These are phyloP conservation scores for Tachyglossus aculeatus DNA, from an alignment of 2,797 vertebrate genomes.

Conservation along the genomic window DNA sequence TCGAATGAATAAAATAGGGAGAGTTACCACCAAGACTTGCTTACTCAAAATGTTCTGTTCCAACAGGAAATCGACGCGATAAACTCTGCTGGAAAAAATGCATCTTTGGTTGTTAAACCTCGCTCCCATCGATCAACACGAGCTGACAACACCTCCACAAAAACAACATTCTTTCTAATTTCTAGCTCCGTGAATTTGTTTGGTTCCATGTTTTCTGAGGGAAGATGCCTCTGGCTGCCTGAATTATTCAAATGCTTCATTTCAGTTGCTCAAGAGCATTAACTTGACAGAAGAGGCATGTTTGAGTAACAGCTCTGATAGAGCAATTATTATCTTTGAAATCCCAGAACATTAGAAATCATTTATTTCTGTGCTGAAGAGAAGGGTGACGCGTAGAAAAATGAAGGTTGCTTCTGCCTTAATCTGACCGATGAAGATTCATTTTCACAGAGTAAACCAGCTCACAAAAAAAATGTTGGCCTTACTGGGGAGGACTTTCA, in stretches of 20 bases:
- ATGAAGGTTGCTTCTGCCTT: not conserved
- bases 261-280: conserved; percentile 6
- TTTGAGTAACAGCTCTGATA: not conserved
- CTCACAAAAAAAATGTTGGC: not conserved
- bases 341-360: not conserved
- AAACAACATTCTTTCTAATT: not conserved
- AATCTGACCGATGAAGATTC: not conserved
- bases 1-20: no score
- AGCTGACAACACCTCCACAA: not conserved
- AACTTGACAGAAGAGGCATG: conserved; percentile 8
- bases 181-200: conserved; percentile 2
- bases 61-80: no score
- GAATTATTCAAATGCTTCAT: conserved; percentile 13
- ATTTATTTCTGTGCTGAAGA: not conserved
- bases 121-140: no score
- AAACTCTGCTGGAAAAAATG: no score
- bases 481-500: conserved; percentile 5
- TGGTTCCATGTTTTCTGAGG: not conserved
- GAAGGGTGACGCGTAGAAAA: not conserved
- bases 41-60: no score
- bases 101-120: not conserved
- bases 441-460: not conserved
- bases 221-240: not conserved
- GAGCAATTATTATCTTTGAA: not conserved
- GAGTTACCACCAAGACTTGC: no score